These are phyloP conservation scores for Creontiades dilutus DNA, from an alignment of 2,888 invertebrate species.

Conservation along the genomic window DNA sequence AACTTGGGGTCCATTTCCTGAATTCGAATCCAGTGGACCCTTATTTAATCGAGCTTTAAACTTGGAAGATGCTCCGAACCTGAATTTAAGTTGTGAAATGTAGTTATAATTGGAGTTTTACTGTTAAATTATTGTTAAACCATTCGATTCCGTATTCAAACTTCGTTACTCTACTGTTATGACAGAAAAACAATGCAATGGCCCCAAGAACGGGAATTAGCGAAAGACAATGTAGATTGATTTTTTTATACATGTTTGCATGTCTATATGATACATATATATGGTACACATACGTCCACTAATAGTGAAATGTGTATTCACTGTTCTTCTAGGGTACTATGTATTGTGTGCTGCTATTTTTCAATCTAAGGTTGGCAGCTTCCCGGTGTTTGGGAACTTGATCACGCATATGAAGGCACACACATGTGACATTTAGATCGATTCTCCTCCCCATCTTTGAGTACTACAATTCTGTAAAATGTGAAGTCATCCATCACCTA, in stretches of 20 bases:
- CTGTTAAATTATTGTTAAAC: neutral
- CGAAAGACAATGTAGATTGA: neutral
- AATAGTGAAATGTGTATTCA: neutral
- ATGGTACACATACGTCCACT: neutral
- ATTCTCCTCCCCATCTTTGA: neutral
- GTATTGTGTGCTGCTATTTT: neutral
- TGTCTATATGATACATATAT: slow-evolving; percentile 61
- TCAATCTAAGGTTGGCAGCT: too few relatives aligned
- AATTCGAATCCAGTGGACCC: slow-evolving; percentile 68
- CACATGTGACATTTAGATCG: neutral
- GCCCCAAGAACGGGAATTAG: neutral
- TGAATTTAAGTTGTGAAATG: neutral
- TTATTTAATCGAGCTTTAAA: neutral
- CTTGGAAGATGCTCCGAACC: slow-evolving; percentile 34
- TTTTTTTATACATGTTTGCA: slow-evolving; percentile 60
- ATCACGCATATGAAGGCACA: neutral
- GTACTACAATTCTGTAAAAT: neutral
- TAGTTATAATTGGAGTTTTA: neutral
- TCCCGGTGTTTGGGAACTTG: neutral
- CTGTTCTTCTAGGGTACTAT: neutral
- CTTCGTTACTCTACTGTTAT: neutral
- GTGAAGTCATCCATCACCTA: too few relatives aligned
- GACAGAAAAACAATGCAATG: neutral
- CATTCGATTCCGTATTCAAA: slow-evolving; percentile 57
- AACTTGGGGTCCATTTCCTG: slow-evolving; percentile 76